Percentiles rank a stretch among this genome's conserved stretches.
These are phyloP conservation scores for Macquaria australasica DNA, from an alignment of 2,113 vertebrate species.

Conservation along the genomic window DNA sequence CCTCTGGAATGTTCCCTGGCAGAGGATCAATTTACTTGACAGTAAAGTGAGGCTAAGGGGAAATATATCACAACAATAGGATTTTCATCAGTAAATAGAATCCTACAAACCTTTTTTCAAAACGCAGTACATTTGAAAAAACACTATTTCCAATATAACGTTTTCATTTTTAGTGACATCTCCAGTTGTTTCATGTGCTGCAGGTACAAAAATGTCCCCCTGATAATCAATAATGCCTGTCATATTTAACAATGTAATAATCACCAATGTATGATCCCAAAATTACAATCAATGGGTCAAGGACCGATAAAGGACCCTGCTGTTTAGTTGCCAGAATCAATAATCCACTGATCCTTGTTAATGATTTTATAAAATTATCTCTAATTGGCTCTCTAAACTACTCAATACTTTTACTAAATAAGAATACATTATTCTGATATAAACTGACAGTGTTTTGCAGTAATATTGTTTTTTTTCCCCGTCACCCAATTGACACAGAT, in stretches of 20 bases:
- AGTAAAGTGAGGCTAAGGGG: not conserved
- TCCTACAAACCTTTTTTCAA: not conserved
- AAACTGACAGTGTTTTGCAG: not conserved
- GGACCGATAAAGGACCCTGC: not conserved
- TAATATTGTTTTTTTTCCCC: not conserved
- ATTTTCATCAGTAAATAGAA: not conserved
- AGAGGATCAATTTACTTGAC: constrained; percentile 29
- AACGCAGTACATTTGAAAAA: not conserved
- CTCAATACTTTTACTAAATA: not conserved
- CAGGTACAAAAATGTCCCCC: too few relatives aligned
- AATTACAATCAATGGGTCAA: not conserved
- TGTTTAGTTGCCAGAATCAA: not conserved
- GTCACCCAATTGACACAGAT: not conserved
- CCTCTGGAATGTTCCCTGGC: constrained; percentile 18
- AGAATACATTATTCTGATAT: not conserved
- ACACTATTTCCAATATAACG: not conserved
- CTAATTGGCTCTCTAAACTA: not conserved
- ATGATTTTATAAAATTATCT: not conserved
- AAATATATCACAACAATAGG: not conserved
- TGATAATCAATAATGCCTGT: not conserved
- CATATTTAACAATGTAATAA: not conserved
- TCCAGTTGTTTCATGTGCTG: not conserved
- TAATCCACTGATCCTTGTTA: not conserved
- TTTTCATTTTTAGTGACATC: not conserved
- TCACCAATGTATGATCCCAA: not conserved